These are phyloP conservation scores for Tolmerus cingulatus DNA, from an alignment of 2,888 invertebrate genomes.

Conservation along the genomic window DNA sequence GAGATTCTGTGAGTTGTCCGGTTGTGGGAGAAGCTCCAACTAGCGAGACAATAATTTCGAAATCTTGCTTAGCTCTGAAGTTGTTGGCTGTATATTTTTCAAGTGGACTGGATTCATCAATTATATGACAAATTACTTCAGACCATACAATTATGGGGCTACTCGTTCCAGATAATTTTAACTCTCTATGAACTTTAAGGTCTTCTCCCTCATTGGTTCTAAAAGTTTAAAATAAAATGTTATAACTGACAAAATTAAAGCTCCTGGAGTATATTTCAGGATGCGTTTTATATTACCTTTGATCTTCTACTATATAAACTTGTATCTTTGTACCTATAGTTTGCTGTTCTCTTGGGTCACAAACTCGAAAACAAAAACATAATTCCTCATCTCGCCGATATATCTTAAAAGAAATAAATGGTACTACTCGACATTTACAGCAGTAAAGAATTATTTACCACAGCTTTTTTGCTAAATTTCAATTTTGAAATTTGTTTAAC, in stretches of 20 bases:
- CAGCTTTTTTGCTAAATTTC: constrained; percentile 80
- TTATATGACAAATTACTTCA: constrained; percentile 83
- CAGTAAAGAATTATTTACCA: constrained; percentile 65
- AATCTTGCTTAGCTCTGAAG: constrained; percentile 72
- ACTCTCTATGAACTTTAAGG: constrained; percentile 75
- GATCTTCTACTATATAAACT: constrained; percentile 65
- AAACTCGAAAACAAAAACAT: constrained; percentile 81
- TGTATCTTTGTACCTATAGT: constrained; percentile 81
- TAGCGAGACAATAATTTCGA: constrained; percentile 82
- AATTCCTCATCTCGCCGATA: constrained; percentile 80
- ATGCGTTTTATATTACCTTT: constrained; percentile 52
- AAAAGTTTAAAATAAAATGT: constrained; percentile 60
- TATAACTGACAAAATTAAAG: constrained; percentile 51
- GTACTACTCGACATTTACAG: background rate
- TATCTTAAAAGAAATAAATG: constrained; percentile 65
- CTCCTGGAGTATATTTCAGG: too few relatives aligned
- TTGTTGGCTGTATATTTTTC: constrained; percentile 76
- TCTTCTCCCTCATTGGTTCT: constrained; percentile 73
- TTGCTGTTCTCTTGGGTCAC: constrained; percentile 80
- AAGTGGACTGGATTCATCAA: constrained; percentile 80
- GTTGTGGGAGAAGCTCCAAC: constrained; percentile 84
- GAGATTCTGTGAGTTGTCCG: constrained; percentile 74
- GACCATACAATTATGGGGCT: constrained; percentile 86
- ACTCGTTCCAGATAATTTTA: constrained; percentile 72
- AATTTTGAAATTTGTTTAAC: constrained; percentile 79